phyloP scores from a whole-genome alignment of 1,140 invertebrate species.

The Acyrthosiphon pisum region DNA sequence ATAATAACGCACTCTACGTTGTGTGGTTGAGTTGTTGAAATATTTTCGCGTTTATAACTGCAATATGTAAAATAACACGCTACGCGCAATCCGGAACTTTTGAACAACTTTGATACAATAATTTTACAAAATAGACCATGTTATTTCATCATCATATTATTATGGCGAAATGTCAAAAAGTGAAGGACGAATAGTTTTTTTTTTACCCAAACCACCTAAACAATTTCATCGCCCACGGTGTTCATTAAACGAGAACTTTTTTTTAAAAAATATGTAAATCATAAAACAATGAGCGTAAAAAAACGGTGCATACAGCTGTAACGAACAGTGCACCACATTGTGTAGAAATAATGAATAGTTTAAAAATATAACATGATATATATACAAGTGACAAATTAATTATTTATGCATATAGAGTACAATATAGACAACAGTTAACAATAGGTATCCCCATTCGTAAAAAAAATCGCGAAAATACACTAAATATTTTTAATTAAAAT shows the following conservation, averaged over 20 bases:
- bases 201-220: background rate
- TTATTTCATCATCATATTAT: background rate
- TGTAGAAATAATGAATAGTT: background rate
- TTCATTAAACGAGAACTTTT: background rate
- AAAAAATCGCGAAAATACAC: background rate
- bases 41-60: background rate
- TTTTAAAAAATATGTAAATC: background rate
- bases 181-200: background rate
- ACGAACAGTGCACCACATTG: background rate
- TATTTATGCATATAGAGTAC: background rate
- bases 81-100: background rate
- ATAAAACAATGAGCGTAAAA: background rate
- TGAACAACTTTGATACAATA: background rate
- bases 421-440: background rate
- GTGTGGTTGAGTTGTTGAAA: background rate
- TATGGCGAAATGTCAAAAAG: background rate
- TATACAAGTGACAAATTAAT: background rate
- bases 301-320: background rate
- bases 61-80: background rate
- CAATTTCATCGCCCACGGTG: conserved; percentile 7
- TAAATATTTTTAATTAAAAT: background rate
- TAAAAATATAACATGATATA: background rate
- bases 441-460: background rate
- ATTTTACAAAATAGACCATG: background rate
- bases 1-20: background rate